A percentile compares a stretch with the other conserved stretches of the same genome.
These are phyloP conservation scores for Periplaneta americana DNA, from an alignment of 1,140 invertebrate genomes.

Conservation along the genomic window DNA sequence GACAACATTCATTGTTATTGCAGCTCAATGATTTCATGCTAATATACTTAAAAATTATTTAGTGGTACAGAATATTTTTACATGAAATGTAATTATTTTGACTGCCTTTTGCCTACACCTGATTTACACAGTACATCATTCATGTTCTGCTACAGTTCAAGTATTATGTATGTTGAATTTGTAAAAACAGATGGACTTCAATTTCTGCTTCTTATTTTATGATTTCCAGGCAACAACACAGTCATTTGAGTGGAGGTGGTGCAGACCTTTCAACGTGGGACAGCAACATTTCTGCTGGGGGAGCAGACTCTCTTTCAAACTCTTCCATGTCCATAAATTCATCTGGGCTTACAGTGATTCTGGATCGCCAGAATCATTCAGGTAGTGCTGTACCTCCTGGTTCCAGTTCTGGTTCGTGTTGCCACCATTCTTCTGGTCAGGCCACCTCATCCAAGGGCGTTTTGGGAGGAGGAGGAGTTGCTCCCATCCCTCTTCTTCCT, in stretches of 20 bases:
- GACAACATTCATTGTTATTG: no score
- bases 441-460: background rate
- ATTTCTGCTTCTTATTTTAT: background rate
- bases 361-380: background rate
- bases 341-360: background rate
- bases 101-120: background rate
- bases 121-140: background rate
- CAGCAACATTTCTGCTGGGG: background rate
- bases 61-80: no score
- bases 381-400: background rate
- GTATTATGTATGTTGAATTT: background rate
- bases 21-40: no score
- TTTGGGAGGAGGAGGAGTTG: no score
- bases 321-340: constrained; percentile 54
- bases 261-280: background rate
- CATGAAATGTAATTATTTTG: background rate
- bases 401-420: background rate
- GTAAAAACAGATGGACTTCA: no score
- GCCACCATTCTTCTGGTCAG: background rate
- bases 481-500: background rate
- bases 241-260: background rate
- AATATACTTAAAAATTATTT: no score
- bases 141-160: background rate
- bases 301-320: constrained; percentile 41
- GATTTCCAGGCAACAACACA: background rate